These are phyloP conservation scores for Elymnias hypermnestra DNA, from an alignment of 1,140 invertebrate species.

Conservation along the genomic window DNA sequence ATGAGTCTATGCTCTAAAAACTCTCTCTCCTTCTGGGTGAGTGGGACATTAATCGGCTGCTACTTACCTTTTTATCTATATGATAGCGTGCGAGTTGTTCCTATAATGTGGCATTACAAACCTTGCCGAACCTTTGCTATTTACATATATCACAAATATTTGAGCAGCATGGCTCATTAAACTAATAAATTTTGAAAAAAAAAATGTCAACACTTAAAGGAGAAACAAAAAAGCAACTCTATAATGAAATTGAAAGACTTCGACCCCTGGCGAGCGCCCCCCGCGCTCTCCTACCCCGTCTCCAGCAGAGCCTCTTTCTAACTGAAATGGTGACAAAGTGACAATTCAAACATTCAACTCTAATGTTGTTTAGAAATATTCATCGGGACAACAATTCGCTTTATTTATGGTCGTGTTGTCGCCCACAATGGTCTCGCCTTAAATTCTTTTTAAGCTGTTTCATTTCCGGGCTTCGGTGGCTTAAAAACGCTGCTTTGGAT, in stretches of 20 bases:
- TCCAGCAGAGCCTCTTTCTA: slow-evolving; percentile 43
- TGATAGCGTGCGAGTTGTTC: no score
- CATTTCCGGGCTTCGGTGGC: slow-evolving; percentile 46
- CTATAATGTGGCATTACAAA: no score
- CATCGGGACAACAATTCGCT: slow-evolving; percentile 54
- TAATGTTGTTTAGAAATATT: slow-evolving; percentile 71
- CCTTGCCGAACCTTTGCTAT: no score
- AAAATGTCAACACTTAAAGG: slow-evolving; percentile 24
- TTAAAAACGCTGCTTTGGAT: slow-evolving; percentile 1
- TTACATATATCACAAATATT: no score
- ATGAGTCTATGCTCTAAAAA: no score
- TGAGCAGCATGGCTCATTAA: not conserved
- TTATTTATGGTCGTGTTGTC: slow-evolving; percentile 65
- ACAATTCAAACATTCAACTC: slow-evolving; percentile 65
- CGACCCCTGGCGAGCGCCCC: slow-evolving; percentile 39
- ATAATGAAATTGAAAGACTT: slow-evolving; percentile 26
- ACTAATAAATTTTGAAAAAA: no score
- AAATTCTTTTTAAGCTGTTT: slow-evolving; percentile 52
- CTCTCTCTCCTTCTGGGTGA: no score
- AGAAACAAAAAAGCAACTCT: slow-evolving; percentile 20
- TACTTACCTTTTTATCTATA: no score
- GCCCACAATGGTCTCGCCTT: slow-evolving; percentile 45
- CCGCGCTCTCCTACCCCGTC: slow-evolving; percentile 32
- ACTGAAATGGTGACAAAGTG: slow-evolving; percentile 59
- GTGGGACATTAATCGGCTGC: no score